Percentiles rank a stretch among this genome's conserved stretches.
These are phyloP conservation scores for Phodopus roborovskii DNA, from an alignment of 2,113 vertebrate genomes.

Conservation along the genomic window DNA sequence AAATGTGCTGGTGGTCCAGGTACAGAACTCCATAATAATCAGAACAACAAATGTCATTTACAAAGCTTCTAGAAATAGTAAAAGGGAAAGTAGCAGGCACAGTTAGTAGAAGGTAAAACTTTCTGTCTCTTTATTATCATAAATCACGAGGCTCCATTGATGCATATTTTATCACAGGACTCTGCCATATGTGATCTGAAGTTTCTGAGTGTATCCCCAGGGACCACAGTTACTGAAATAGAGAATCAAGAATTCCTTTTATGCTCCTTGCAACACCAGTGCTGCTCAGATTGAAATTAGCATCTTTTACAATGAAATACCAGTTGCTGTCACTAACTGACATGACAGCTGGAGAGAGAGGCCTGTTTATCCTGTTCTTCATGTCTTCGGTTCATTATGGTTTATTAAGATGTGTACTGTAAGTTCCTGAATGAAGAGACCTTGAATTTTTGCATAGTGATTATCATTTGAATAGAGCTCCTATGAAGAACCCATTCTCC, in stretches of 20 bases:
- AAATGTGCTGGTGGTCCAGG: not conserved
- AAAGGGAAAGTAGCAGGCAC: conserved; percentile 75
- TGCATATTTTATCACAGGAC: conserved; percentile 89
- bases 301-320: conserved; percentile 88
- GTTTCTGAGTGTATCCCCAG: conserved; percentile 82
- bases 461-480: conserved; percentile 69
- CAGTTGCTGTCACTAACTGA: conserved; percentile 86
- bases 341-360: conserved; percentile 84
- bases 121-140: conserved; percentile 85
- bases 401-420: conserved; percentile 77
- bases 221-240: conserved; percentile 84
- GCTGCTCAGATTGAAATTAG: conserved; percentile 87
- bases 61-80: conserved; percentile 51
- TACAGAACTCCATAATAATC: not conserved
- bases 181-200: conserved; percentile 88
- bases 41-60: not conserved
- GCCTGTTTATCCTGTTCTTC: conserved; percentile 84
- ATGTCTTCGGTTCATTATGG: conserved; percentile 69
- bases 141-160: conserved; percentile 85
- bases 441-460: conserved; percentile 11
- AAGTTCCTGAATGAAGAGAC: conserved; percentile 75
- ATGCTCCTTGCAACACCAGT: conserved; percentile 81
- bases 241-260: conserved; percentile 90
- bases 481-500: conserved; percentile 51
- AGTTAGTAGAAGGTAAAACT: conserved; percentile 83